Percentiles rank a stretch among this genome's conserved stretches.
Evolutionary conservation across 2,113 vertebrate genomes (phyloP).

Genomic region (Engraulis encrasicolus): DNA sequence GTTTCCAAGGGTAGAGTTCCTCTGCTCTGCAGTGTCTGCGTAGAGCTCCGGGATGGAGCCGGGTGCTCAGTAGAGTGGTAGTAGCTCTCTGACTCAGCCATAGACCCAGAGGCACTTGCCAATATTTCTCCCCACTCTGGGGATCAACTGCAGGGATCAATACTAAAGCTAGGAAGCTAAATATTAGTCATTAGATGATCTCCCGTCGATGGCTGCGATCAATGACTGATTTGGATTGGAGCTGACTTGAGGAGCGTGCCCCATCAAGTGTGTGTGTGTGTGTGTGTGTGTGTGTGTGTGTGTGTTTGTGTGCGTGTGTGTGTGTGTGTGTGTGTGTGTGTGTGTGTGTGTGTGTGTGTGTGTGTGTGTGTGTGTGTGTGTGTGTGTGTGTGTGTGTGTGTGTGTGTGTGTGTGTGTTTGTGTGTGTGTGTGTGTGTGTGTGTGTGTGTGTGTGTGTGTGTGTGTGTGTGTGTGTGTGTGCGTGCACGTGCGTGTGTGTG

Average conservation of each 20-base stretch:
- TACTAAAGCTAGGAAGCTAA: conserved; percentile 63
- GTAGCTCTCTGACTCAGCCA: too few species aligned
- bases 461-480: neutral
- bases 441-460: neutral
- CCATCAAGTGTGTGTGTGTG: conserved; percentile 16
- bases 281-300: neutral
- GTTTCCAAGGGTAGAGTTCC: too few species aligned
- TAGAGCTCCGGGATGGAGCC: too few species aligned
- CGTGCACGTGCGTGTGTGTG: neutral
- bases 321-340: neutral
- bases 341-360: neutral
- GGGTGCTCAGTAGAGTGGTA: too few species aligned
- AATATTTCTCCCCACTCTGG: neutral
- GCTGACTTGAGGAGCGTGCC: conserved; percentile 43
- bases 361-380: neutral
- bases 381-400: neutral
- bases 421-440: neutral
- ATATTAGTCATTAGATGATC: conserved; percentile 70
- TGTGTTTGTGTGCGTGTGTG: too few species aligned
- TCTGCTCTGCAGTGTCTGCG: too few species aligned
- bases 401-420: neutral
- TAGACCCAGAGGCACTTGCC: neutral
- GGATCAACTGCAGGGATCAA: conserved; percentile 56
- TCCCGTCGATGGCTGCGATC: conserved; percentile 65
- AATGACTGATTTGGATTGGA: conserved; percentile 55